phyloP scores from a whole-genome alignment of 2,113 vertebrate genomes.

The Egretta garzetta region DNA sequence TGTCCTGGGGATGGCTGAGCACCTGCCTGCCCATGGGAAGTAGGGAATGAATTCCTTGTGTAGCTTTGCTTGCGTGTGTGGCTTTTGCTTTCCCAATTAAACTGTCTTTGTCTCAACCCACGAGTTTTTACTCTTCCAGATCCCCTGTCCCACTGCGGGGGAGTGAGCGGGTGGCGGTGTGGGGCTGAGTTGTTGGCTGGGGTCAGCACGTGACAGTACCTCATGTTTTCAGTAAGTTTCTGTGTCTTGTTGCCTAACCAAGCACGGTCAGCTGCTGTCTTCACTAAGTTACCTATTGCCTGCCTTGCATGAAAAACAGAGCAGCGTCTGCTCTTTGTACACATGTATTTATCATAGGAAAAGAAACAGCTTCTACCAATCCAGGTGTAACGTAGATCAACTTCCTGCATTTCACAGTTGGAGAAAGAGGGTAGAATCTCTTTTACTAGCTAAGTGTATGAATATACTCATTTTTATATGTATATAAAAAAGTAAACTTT shows the following conservation, averaged over 20 bases:
- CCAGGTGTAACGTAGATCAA: not conserved
- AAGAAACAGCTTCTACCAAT: not conserved
- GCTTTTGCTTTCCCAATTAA: too few species aligned
- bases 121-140: too few species aligned
- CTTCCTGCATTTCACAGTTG: not conserved
- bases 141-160: too few species aligned
- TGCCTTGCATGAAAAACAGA: not conserved
- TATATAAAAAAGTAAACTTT: not conserved
- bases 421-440: not conserved
- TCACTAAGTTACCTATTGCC: not conserved
- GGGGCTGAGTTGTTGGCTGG: too few species aligned
- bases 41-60: too few species aligned
- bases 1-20: too few species aligned
- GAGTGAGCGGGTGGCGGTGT: too few species aligned
- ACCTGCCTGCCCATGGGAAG: too few species aligned
- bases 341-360: rapidly evolving
- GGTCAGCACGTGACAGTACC: too few species aligned
- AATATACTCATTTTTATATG: not conserved
- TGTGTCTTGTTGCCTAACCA: not conserved
- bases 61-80: too few species aligned
- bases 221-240: not conserved
- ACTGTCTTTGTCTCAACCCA: too few species aligned
- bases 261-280: not conserved
- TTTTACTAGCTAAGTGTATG: not conserved
- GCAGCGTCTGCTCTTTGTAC: not conserved